phyloP scores from a whole-genome alignment of 2,888 invertebrate genomes.

The Cheilosia scutellata region DNA sequence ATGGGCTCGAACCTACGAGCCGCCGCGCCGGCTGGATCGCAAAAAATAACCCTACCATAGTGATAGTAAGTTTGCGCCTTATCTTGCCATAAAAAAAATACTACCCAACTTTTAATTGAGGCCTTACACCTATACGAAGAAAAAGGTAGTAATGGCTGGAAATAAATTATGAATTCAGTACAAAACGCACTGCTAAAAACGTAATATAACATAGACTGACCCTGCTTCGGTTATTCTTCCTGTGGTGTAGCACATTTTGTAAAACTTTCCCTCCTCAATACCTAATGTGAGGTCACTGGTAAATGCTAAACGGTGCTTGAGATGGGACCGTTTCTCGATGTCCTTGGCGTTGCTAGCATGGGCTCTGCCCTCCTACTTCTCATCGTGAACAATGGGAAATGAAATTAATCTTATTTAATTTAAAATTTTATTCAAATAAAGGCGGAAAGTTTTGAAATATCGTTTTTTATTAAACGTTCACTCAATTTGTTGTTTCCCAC shows the following conservation, averaged over 20 bases:
- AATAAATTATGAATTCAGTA: neutral
- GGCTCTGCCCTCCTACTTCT: neutral
- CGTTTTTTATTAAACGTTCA: conserved; percentile 73
- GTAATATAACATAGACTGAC: conserved; percentile 8
- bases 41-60: too few relatives aligned
- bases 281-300: conserved; percentile 67
- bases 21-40: too few relatives aligned
- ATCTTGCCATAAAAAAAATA: too few relatives aligned
- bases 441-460: conserved; percentile 72
- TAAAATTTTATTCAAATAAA: conserved; percentile 75
- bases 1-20: too few relatives aligned
- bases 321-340: neutral
- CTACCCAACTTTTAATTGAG: too few relatives aligned
- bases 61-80: too few relatives aligned
- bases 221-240: conserved; percentile 3
- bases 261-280: conserved; percentile 35
- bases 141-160: too few relatives aligned
- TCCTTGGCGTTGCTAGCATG: conserved; percentile 13
- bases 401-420: conserved; percentile 76
- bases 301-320: conserved; percentile 20
- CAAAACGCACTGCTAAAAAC: conserved; percentile 21
- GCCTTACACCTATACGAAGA: too few relatives aligned
- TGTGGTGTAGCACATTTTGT: conserved; percentile 12
- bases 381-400: conserved; percentile 62
- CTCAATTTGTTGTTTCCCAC: conserved; percentile 74